These are phyloP conservation scores for Amphiura filiformis DNA, from an alignment of 35 echinoderm and acorn worm species.

Conservation along the genomic window DNA sequence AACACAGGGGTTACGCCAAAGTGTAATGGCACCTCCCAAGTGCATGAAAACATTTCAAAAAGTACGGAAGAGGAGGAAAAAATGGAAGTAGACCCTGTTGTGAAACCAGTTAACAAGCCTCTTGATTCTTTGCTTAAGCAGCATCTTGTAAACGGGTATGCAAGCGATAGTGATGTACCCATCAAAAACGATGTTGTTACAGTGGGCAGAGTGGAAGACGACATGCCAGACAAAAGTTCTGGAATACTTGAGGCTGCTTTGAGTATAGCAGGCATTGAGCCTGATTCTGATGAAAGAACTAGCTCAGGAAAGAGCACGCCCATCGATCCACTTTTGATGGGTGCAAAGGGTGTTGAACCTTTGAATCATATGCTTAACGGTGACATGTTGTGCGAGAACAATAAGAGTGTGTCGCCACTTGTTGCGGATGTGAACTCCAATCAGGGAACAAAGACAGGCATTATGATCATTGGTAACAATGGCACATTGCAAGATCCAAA, in stretches of 20 bases:
- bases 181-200: conserved; percentile 8
- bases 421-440: background rate
- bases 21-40: background rate
- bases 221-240: background rate
- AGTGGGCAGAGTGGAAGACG: background rate
- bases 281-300: background rate
- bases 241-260: background rate
- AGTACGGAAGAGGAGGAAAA: background rate
- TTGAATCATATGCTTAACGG: background rate
- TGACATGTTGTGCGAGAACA: background rate
- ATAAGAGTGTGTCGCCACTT: background rate
- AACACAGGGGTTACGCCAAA: background rate
- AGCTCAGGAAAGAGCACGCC: background rate
- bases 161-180: conserved; percentile 9
- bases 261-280: background rate
- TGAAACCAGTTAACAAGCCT: background rate
- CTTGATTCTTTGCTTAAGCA: conserved; percentile 7
- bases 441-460: background rate
- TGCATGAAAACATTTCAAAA: background rate
- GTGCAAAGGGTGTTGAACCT: background rate
- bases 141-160: conserved; percentile 32
- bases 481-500: background rate
- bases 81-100: background rate
- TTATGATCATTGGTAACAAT: background rate
- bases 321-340: background rate